Conservation (phyloP, 2,113 vertebrate species). For the Mystacornis crossleyi region DNA sequence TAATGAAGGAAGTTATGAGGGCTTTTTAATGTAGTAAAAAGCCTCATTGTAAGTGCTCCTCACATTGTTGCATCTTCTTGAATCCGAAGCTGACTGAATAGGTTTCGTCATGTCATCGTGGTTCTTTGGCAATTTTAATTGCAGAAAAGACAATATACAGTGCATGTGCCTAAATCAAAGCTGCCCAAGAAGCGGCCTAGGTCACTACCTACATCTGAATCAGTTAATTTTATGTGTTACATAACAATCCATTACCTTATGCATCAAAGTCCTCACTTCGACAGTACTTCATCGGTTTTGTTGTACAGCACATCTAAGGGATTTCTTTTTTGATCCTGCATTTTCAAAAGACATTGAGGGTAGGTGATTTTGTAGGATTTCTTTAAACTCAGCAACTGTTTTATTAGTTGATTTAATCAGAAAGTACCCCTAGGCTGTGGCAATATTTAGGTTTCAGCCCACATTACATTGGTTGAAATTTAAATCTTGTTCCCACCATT, state of each 20-base stretch:
- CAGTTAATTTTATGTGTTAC: neutral
- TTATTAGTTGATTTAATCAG: neutral
- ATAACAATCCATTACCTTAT: neutral
- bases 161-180: neutral
- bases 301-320: neutral
- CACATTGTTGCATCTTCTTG: neutral
- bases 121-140: neutral
- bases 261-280: neutral
- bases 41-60: neutral
- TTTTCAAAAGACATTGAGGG: neutral
- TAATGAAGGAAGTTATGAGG: neutral
- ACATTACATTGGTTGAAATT: neutral
- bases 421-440: neutral
- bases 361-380: neutral
- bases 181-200: neutral
- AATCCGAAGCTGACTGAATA: neutral
- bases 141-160: neutral
- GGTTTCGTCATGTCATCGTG: accelerated
- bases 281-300: neutral
- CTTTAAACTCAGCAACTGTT: neutral
- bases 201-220: neutral
- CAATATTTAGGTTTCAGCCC: neutral
- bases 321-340: neutral
- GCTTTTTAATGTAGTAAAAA: neutral
- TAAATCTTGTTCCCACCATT: neutral